Evolutionary conservation across 2,797 vertebrate genomes (phyloP), one percentile per base, ranked within the genome.

Genomic region (Loris lydekkerianus): DNA sequence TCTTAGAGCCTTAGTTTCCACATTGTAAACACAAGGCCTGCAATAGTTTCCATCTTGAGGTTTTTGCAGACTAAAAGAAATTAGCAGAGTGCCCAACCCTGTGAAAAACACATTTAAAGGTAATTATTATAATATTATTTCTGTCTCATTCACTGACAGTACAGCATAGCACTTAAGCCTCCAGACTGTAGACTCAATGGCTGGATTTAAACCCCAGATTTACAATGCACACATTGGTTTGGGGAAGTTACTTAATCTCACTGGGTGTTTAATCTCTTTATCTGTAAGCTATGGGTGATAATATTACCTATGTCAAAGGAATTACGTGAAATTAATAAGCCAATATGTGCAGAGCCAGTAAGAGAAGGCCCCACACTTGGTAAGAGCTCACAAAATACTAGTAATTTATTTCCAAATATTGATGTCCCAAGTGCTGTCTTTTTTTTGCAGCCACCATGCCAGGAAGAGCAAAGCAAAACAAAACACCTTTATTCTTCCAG

Each of bases 391-490:
- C 58, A 67, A 96, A 91, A 14, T 25, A 60, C 25, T 70, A 93
- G 53, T 15, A 77, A 73, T n/a, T 23, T 46, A 60, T 67, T 67
- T 69, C 67, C 13, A 15, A 31, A 75, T 70, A 58, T 17, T 73
- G 5, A 85, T 90, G 31, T 49, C 25, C n/a, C n/a, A 31, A 20
- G 25, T 37, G 27, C 9, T 46, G 7, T 43, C 60, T n/a, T 92
- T 43, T 92, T 43, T 18, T 29, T 58, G 81, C 40, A 67, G 67
- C n/a, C 27, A 21, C 17, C 78, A 40, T 46, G 83, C 27, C 75
- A 65, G 31, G 40, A 75, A 90, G 92, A 84, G 29, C 60, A 89
- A 90, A 85, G 23, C 10, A 63, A 90, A 76, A 40, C 9, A n/a
- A 60, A 95, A 46, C 29, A 69, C 18, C 23, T 46, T 61, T 43